Conservation (phyloP, 2,113 vertebrate species). For the Oreochromis aureus region DNA sequence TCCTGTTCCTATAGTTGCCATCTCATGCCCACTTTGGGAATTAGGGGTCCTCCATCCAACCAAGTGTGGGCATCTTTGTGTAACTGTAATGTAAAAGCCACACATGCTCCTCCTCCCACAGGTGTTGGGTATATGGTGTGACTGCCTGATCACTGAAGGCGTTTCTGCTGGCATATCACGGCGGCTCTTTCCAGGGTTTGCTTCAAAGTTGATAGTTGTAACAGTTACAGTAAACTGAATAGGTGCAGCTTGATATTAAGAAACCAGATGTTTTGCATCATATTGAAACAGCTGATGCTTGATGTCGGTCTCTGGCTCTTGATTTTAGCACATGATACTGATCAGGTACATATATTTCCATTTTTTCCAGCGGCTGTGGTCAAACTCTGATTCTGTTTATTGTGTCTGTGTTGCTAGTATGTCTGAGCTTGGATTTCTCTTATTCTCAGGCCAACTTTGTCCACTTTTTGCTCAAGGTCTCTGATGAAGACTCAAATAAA, state of each 20-base stretch:
- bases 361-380: not conserved
- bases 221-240: not conserved
- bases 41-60: not conserved
- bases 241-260: not conserved
- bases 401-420: not conserved
- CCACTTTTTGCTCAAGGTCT: not conserved
- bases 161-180: not conserved
- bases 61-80: not conserved
- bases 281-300: not conserved
- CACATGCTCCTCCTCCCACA: not conserved
- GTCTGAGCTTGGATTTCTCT: not conserved
- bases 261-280: not conserved
- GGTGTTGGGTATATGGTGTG: not conserved
- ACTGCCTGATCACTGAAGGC: not conserved
- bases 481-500: not conserved
- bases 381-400: not conserved
- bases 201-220: rapidly evolving
- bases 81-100: rapidly evolving
- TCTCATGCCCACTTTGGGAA: not conserved
- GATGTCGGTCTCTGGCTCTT: not conserved
- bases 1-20: not conserved
- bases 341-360: not conserved
- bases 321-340: not conserved
- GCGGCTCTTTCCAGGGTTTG: not conserved
- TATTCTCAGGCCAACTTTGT: not conserved